Evolutionary conservation across 2,797 vertebrate species (phyloP), one percentile per base, ranked within the genome.

Genomic region (Anas capensis): DNA sequence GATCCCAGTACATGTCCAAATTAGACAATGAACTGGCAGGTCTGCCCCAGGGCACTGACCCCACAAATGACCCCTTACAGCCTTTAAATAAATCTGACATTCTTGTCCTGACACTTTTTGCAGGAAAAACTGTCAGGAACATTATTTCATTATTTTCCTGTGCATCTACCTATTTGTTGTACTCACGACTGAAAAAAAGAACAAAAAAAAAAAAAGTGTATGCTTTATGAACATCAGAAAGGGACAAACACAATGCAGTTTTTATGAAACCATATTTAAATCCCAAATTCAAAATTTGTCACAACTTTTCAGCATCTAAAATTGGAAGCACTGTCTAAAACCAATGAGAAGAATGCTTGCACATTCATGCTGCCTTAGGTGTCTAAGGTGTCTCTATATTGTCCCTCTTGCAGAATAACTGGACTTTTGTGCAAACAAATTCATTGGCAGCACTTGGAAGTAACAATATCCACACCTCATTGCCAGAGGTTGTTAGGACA

Each of bases 21-120:
- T 81, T 77, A 75, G 61, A 81, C 49, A 51, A 2, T 36, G 44
- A 75, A 88, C 27, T 86, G 33, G 44, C 71, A 90, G 61, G 24
- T 68, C 31, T 94, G 60, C 71, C 73, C 21, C 40, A 60, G 65
- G 65, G 33, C 79, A 86, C 44, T 87, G 33, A 91, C 72, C 15
- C 19, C 65, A 78, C 27, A 60, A 71, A 54, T 75, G 76, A 81
- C 23, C 29, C 8, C 14, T 68, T 57, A 68, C 17, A 34, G 40
- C 26, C 92, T 81, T 80, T 51, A 93, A 71, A 78, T 61, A 75
- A 71, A 82, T 42, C 5, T 38, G 44, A 61, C 8, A 61, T n/a
- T 88, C 80, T 85, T 81, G 72, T 78, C 40, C n/a, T 72, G 23
- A 3, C 6, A 65, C 61, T 64, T 5, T 62, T 80, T 57, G 31